Evolutionary conservation across 2,888 invertebrate genomes (phyloP).

Genomic region (Teleogryllus oceanicus): DNA sequence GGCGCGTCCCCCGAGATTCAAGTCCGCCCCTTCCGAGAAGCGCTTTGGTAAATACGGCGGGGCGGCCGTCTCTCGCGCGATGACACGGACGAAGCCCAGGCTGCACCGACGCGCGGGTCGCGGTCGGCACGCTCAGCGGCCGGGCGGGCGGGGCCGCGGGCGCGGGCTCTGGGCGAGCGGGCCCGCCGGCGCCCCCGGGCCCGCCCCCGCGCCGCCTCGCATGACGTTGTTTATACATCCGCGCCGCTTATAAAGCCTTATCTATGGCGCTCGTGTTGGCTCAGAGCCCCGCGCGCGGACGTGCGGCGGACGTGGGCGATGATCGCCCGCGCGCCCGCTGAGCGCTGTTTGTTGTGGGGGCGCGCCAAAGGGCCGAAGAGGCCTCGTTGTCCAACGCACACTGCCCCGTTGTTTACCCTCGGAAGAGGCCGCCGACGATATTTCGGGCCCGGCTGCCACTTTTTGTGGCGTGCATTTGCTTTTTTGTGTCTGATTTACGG

Average conservation of each 20-base stretch:
- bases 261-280: not conserved
- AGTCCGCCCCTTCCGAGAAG: too few species aligned
- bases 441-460: not conserved
- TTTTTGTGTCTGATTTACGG: not conserved
- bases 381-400: not conserved
- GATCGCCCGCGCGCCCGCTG: not conserved
- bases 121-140: too few species aligned
- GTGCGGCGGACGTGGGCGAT: not conserved
- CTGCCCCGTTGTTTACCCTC: not conserved
- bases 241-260: conserved; percentile 18
- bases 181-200: not conserved
- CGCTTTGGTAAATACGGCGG: too few species aligned
- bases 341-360: conserved; percentile 5
- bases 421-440: not conserved
- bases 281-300: not conserved
- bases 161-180: not conserved
- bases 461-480: too few species aligned
- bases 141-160: too few species aligned
- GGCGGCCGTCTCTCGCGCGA: too few species aligned
- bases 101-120: too few species aligned
- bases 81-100: too few species aligned
- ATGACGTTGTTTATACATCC: conserved; percentile 1
- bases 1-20: too few species aligned
- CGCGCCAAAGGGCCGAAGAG: not conserved
- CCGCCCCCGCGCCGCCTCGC: not conserved